These are phyloP conservation scores for Tetramorium alpestre DNA, from an alignment of 1,140 invertebrate species.

Conservation along the genomic window DNA sequence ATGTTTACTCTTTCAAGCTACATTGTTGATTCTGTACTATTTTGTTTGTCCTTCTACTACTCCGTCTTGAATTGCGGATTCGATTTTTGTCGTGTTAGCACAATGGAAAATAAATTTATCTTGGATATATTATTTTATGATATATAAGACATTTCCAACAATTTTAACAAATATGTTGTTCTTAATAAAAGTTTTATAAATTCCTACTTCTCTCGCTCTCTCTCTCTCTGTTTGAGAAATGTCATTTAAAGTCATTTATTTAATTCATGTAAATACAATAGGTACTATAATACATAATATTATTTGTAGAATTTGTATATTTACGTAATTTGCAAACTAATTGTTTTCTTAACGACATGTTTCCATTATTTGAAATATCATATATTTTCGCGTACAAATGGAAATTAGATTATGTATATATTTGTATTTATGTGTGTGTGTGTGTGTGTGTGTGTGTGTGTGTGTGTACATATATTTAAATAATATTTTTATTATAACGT, in stretches of 20 bases:
- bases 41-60: neutral
- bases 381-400: neutral
- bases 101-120: slow-evolving; percentile 6
- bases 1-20: slow-evolving; percentile 10
- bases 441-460: no score
- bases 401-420: neutral
- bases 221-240: neutral
- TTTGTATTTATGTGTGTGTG: no score
- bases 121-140: neutral
- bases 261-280: slow-evolving; percentile 45
- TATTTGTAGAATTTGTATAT: slow-evolving; percentile 6
- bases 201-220: neutral
- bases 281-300: slow-evolving; percentile 6
- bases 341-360: neutral
- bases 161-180: neutral
- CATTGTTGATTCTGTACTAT: slow-evolving; percentile 35
- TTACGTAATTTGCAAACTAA: neutral
- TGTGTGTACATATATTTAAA: neutral
- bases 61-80: slow-evolving; percentile 12
- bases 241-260: neutral
- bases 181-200: neutral
- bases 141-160: neutral
- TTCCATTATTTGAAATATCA: neutral
- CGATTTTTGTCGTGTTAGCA: slow-evolving; percentile 13
- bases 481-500: neutral